Evolutionary conservation across 2,797 vertebrate genomes (phyloP), one percentile per base, ranked within the genome.

Genomic region (Oreonectes daqikongensis): DNA sequence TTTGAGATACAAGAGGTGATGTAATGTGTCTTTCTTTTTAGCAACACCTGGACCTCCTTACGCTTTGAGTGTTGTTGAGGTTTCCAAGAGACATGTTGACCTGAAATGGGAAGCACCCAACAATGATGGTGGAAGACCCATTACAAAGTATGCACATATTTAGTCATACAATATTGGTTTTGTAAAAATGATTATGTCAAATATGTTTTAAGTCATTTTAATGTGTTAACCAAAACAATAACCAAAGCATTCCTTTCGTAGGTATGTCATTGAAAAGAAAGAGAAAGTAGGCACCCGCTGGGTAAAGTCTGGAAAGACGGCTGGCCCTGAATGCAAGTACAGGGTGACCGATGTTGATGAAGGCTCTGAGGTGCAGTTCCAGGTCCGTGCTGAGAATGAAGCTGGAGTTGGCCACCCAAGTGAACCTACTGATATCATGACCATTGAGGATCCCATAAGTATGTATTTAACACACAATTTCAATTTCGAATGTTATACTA

Each of bases 201-300:
- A n/a, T n/a, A n/a, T n/a, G n/a, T n/a, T n/a, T n/a, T n/a, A n/a
- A n/a, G n/a, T n/a, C n/a, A n/a, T n/a, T n/a, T n/a, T n/a, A 14
- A 53, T 53, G 22, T 61, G 35, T 50, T 69, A 44, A 9, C 10
- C 12, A 6, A 50, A 38, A 26, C 9, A 68, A 59, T n/a, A 1
- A 50, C 30, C 28, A 12, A 38, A 40, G 15, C 2, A 0, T 69
- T 50, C 2, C 20, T 73, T 40, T 83, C 57, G 3, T 82, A 99
- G 98, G 88, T 99, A 99, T 1, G 94, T 99, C 68, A 98, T 99
- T 88, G 97, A 99, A 88, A 99, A 98, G 94, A 99, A 99, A 87
- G 98, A 99, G 82, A 99, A 98, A 81, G 71, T 99, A 70, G 97
- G 95, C 79, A 97, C 95, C 63, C 97, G 98, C 40, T 99, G 98